Evolutionary conservation across 2,797 vertebrate species (phyloP), one percentile per base, ranked within the genome.

Genomic region (Amphiprion clarkii): DNA sequence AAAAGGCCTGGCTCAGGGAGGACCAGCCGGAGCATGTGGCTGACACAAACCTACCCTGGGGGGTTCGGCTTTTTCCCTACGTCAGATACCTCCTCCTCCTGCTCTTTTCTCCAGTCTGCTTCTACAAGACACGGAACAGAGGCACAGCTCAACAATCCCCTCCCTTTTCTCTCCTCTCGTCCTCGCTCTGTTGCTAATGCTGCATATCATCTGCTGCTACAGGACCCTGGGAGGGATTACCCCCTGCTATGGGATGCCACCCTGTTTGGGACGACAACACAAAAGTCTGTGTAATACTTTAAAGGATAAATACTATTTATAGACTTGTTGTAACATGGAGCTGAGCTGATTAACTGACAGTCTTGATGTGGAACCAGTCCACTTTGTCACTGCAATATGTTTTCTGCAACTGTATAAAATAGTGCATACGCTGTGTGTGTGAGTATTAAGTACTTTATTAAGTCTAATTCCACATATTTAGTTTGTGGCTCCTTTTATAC

Each of bases 1-100:
- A 97, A 98, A 96, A 94, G 95, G 82, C 81, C 80, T 80, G 88
- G 85, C 89, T 89, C 70, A 77, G 71, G 29, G 84, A 80, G 74
- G 85, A 89, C 89, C 92, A 88, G 94, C 93, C 86, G 74, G 89
- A 82, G 86, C 93, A 93, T 94, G 90, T 89, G 94, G 86, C 89
- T 83, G 92, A 92, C 88, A 89, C 84, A 83, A 78, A 73, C 85
- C 78, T 51, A 61, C 70, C 78, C 75, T 59, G 27, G 17, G 14
- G 12, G 56, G 68, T 70, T 76, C 27, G 72, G 74, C 57, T 72
- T 71, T 36, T 52, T 39, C 71, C 77, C 76, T 56, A 57, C 4
- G 14, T 71, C 19, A 6, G 65, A 77, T 64, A 65, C 76, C 78
- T 68, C 84, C 73, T 63, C 66, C 66, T 67, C 52, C 59, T 73